These are phyloP conservation scores for Nanorana parkeri DNA, from an alignment of 2,113 vertebrate species.

Conservation along the genomic window DNA sequence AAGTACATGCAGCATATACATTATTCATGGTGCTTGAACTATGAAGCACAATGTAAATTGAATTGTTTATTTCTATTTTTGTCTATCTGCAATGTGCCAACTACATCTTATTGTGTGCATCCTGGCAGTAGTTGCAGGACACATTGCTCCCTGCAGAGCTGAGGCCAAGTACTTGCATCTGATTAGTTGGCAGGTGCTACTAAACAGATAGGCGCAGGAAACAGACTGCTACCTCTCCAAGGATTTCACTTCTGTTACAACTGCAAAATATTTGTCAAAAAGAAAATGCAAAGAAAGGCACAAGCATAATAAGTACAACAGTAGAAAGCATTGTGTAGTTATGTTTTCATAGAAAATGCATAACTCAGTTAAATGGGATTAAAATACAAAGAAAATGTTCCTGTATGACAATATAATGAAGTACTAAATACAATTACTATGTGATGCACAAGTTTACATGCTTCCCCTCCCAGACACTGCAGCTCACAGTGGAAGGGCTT, in stretches of 20 bases:
- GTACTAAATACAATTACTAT: no score
- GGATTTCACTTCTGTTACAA: not conserved
- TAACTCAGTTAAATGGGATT: no score
- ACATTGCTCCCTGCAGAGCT: slow-evolving; percentile 39
- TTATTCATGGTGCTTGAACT: slow-evolving; percentile 34
- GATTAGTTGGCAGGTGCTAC: slow-evolving; percentile 43
- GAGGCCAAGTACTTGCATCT: slow-evolving; percentile 45
- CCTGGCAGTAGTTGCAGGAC: slow-evolving; percentile 29
- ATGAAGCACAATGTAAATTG: slow-evolving; percentile 18
- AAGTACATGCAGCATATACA: slow-evolving; percentile 1
- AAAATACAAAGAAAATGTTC: no score
- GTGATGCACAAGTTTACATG: no score
- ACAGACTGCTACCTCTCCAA: not conserved
- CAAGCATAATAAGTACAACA: no score
- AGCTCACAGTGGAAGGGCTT: no score
- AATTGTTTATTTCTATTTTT: slow-evolving; percentile 34
- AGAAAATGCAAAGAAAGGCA: not conserved
- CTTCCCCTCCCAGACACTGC: no score
- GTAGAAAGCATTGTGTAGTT: no score
- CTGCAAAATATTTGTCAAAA: not conserved
- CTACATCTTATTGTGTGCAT: slow-evolving; percentile 36
- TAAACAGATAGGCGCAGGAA: slow-evolving; percentile 14
- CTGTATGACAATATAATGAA: no score
- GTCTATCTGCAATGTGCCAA: slow-evolving; percentile 4
- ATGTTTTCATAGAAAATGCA: no score